Percentiles rank a stretch among this genome's conserved stretches.
Conservation (phyloP, 1,140 invertebrate genomes). For the Dysdera silvatica region DNA sequence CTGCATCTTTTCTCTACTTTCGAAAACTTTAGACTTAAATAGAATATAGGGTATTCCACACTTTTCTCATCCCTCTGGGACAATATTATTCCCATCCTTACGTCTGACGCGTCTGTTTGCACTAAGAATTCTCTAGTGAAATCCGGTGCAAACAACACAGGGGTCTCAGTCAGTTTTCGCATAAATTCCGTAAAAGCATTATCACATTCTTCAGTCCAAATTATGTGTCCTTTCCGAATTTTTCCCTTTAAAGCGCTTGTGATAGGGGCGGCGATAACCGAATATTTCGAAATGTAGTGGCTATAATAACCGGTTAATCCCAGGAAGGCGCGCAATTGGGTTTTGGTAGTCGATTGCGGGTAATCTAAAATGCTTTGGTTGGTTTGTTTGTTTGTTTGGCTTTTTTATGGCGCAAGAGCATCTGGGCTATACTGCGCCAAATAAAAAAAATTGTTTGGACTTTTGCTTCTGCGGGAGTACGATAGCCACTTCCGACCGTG, state of each 20-base stretch:
- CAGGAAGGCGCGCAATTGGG: slow-evolving; percentile 33
- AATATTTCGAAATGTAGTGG: slow-evolving; percentile 34
- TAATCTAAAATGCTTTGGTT: slow-evolving; percentile 32
- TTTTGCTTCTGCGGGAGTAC: too few relatives aligned
- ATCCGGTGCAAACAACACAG: slow-evolving; percentile 17
- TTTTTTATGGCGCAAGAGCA: too few relatives aligned
- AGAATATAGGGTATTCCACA: neutral
- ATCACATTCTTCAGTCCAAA: slow-evolving; percentile 27
- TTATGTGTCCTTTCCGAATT: neutral
- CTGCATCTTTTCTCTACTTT: slow-evolving; percentile 45
- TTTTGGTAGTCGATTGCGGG: slow-evolving; percentile 21
- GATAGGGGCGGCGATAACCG: slow-evolving; percentile 33
- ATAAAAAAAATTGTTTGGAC: too few relatives aligned
- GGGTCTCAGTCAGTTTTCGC: neutral
- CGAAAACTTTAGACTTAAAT: slow-evolving; percentile 41
- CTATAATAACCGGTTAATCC: slow-evolving; percentile 36
- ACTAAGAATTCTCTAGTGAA: slow-evolving; percentile 4
- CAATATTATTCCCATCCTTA: slow-evolving; percentile 28
- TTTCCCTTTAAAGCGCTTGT: slow-evolving; percentile 13
- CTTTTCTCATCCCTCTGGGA: slow-evolving; percentile 16
- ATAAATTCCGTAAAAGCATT: slow-evolving; percentile 27
- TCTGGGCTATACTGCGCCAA: too few relatives aligned
- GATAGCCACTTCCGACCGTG: too few relatives aligned
- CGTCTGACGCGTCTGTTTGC: slow-evolving; percentile 20
- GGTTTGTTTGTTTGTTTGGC: too few relatives aligned